A percentile compares a stretch with the other conserved stretches of the same genome.
Conservation (phyloP, 2,797 vertebrate species). For the Iguana delicatissima region DNA sequence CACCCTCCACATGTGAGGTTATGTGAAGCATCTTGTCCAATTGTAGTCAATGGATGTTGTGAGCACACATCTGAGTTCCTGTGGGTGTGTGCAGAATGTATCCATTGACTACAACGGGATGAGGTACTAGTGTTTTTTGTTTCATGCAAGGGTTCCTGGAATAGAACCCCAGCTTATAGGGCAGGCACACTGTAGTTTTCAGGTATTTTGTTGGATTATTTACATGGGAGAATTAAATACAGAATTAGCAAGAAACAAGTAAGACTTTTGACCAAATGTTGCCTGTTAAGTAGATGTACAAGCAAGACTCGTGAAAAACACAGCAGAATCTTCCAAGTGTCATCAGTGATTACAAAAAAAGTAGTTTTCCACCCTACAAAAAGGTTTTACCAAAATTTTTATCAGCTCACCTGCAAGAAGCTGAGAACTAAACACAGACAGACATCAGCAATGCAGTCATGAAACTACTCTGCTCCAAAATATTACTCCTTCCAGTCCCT, state of each 20-base stretch:
- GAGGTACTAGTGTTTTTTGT: no score
- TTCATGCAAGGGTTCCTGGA: no score
- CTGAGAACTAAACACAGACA: not conserved
- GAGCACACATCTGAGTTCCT: no score
- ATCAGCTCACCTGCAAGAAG: not conserved
- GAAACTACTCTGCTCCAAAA: not conserved
- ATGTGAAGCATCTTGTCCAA: no score
- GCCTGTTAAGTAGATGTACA: constrained; percentile 41
- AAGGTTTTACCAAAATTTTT: not conserved
- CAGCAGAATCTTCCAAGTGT: constrained; percentile 40
- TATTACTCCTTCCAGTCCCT: constrained; percentile 7
- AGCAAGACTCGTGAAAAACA: constrained; percentile 12
- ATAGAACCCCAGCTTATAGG: no score
- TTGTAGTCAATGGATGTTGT: no score
- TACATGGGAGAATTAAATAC: not conserved
- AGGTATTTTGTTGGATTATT: not conserved
- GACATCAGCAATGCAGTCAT: not conserved
- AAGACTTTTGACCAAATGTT: not conserved
- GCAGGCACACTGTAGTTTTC: no score
- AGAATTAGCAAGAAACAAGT: not conserved
- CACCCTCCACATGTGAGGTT: no score
- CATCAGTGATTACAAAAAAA: constrained; percentile 26
- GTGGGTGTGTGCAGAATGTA: no score
- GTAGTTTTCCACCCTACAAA: not conserved
- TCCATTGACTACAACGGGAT: no score